Evolutionary conservation across 2,797 vertebrate species (phyloP), one percentile per base, ranked within the genome.

Genomic region (Arrhamphus sclerolepis): DNA sequence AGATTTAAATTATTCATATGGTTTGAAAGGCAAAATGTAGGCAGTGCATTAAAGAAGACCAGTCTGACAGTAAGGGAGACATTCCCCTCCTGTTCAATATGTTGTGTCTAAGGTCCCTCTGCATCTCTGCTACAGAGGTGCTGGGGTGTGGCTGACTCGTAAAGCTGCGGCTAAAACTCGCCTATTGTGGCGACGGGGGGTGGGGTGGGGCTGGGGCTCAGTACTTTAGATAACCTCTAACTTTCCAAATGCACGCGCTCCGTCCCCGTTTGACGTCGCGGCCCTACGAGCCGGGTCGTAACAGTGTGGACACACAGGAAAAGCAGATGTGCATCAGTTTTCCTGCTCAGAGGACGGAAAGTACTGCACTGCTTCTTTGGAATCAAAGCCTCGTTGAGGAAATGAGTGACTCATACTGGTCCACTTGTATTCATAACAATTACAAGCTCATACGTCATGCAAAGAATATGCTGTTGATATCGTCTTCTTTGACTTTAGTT

Each of bases 1-100:
- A 6, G 22, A 31, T 77, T 55, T 91, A 49, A 80, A 73, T 90
- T 86, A 90, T 92, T 88, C 56, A 89, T 88, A 72, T 24, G 47
- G 57, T 4, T 59, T 48, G 21, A 28, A 59, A 65, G 38, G 74
- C 41, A 43, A 65, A 73, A 67, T 53, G 61, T 39, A 76, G 20
- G 31, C 26, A 49, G 50, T 62, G 58, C 68, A 72, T 78, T 83
- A 85, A 71, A 65, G 48, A 14, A 28, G 49, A 46, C 8, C 18
- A 64, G 62, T 66, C 54, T 52, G 40, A 38, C 41, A 58, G 61
- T 59, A 44, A 57, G 58, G 78, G 31, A 26, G 40, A 49, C 29
- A 19, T 56, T 75, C 56, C 16, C 21, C 54, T 38, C 54, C 40
- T 22, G 39, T 41, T 46, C 26, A 53, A 67, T 29, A 62, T 39